Conservation (phyloP, 2,888 invertebrate species). For the Drosophila diplacantha region DNA sequence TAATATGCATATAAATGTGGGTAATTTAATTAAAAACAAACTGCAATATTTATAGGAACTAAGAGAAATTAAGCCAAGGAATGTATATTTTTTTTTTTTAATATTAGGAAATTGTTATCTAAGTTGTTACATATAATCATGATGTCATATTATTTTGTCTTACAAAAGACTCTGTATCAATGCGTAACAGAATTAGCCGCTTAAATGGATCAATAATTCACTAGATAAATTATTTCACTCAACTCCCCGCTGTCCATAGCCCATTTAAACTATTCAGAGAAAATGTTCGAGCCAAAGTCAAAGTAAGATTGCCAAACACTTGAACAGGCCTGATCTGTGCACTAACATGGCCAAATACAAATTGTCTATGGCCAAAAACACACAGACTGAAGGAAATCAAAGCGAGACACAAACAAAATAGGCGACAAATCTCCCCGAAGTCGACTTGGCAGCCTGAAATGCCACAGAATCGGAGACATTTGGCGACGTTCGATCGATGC, state of each 20-base stretch:
- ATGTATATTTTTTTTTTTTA: not conserved
- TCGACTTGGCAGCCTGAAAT: constrained; percentile 36
- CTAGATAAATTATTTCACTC: not conserved
- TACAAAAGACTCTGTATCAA: not conserved
- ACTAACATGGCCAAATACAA: constrained; percentile 66
- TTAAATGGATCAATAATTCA: constrained; percentile 1
- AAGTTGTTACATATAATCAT: not conserved
- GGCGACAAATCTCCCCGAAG: constrained; percentile 65
- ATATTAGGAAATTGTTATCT: not conserved
- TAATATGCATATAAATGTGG: not conserved
- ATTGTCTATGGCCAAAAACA: constrained; percentile 61
- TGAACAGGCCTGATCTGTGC: constrained; percentile 42
- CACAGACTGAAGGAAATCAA: constrained; percentile 21
- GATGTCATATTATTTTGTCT: no score
- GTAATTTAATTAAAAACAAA: not conserved
- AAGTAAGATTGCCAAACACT: constrained; percentile 56
- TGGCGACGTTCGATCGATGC: constrained; percentile 66
- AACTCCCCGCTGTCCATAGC: not conserved
- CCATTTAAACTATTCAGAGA: constrained; percentile 5
- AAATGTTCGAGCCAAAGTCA: constrained; percentile 21
- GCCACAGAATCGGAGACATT: constrained; percentile 52
- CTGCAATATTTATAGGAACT: not conserved
- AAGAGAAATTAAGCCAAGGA: not conserved
- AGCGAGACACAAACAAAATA: constrained; percentile 54
- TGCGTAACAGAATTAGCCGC: not conserved